Conservation (phyloP, 2,888 invertebrate species). For the Thymelicus acteon region DNA sequence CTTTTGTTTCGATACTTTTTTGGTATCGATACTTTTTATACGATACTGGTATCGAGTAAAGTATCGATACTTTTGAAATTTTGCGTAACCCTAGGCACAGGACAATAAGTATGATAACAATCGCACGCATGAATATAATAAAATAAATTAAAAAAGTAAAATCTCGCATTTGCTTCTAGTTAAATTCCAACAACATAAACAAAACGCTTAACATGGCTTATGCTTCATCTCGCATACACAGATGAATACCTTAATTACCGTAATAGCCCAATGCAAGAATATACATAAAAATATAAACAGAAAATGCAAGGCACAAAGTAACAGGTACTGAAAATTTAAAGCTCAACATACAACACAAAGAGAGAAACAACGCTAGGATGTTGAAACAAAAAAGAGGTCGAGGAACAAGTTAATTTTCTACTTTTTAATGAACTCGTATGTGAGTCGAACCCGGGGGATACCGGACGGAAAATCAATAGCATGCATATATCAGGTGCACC, state of each 20-base stretch:
- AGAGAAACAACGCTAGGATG: too few relatives aligned
- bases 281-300: not conserved
- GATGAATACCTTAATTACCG: not conserved
- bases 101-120: too few relatives aligned
- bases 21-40: too few relatives aligned
- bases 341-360: too few relatives aligned
- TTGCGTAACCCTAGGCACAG: too few relatives aligned
- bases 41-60: too few relatives aligned
- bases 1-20: too few relatives aligned
- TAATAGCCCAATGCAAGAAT: not conserved
- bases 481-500: slow-evolving; percentile 4
- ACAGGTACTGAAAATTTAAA: too few relatives aligned
- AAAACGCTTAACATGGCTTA: too few relatives aligned
- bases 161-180: not conserved
- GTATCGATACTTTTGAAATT: too few relatives aligned
- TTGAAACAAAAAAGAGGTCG: not conserved
- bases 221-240: not conserved
- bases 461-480: not conserved
- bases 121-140: too few relatives aligned
- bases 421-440: not conserved
- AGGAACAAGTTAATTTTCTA: slow-evolving; percentile 6
- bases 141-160: too few relatives aligned
- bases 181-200: not conserved
- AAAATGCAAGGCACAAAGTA: not conserved
- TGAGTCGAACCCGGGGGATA: not conserved